Conservation (phyloP, 1,140 invertebrate genomes). For the Drosophila nebulosa region DNA sequence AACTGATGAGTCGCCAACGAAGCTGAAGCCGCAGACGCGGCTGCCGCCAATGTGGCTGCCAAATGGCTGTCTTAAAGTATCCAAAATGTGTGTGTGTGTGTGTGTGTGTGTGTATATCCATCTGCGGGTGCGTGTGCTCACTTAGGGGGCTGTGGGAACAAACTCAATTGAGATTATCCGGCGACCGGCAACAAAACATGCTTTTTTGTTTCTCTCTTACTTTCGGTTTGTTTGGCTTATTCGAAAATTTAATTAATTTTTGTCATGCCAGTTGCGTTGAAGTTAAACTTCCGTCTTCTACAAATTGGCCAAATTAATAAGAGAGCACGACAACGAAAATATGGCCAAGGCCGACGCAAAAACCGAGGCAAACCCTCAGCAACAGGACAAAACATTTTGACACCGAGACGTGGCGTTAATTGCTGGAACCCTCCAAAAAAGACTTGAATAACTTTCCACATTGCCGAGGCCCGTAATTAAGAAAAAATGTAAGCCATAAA, state of each 20-base stretch:
- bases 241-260: constrained; percentile 68
- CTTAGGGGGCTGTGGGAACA: constrained; percentile 48
- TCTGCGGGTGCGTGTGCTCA: constrained; percentile 54
- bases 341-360: constrained; percentile 35
- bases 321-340: constrained; percentile 22
- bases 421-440: constrained; percentile 50
- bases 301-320: constrained; percentile 72
- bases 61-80: constrained; percentile 21
- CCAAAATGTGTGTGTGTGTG: constrained; percentile 4
- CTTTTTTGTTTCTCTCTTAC: neutral
- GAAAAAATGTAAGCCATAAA: constrained; percentile 8
- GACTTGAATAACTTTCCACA: constrained; percentile 57
- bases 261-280: constrained; percentile 25
- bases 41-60: constrained; percentile 4
- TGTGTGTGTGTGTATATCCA: neutral
- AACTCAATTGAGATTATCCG: neutral
- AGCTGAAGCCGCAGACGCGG: neutral
- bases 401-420: constrained; percentile 58
- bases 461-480: constrained; percentile 50
- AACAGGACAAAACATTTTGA: constrained; percentile 42
- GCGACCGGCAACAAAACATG: neutral
- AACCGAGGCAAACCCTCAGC: no score
- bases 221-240: constrained; percentile 17
- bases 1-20: constrained; percentile 37
- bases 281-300: constrained; percentile 48